A percentile compares a stretch with the other conserved stretches of the same genome.
Evolutionary conservation across 2,888 invertebrate species (phyloP).

Genomic region (Tolmerus cingulatus): DNA sequence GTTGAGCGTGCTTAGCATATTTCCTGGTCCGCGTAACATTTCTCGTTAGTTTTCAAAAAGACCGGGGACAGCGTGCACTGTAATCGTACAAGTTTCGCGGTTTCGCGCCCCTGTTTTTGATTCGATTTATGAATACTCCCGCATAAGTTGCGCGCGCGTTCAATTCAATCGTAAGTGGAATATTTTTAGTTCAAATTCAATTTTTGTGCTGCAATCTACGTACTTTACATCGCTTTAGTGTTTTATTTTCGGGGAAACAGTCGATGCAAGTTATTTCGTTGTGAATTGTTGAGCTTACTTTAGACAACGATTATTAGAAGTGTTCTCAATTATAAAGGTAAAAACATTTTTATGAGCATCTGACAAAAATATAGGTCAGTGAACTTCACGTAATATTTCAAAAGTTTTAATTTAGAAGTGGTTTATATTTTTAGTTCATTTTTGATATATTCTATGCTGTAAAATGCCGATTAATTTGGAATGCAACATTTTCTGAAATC

Average conservation of each 20-base stretch:
- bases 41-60: not conserved
- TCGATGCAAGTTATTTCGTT: not conserved
- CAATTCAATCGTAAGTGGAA: not conserved
- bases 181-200: not conserved
- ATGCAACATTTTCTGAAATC: not conserved
- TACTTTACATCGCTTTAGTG: not conserved
- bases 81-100: not conserved
- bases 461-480: not conserved
- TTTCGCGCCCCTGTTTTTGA: not conserved
- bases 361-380: not conserved
- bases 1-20: constrained; percentile 12
- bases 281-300: not conserved
- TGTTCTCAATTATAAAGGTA: not conserved
- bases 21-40: not conserved
- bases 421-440: not conserved
- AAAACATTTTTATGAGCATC: not conserved
- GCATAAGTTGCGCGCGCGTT: constrained; percentile 26
- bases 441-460: not conserved
- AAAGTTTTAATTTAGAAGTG: not conserved
- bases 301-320: not conserved
- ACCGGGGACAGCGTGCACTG: not conserved
- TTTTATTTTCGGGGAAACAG: not conserved
- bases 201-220: not conserved
- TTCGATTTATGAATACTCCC: constrained; percentile 1
- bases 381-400: not conserved